Evolutionary conservation across 2,888 invertebrate genomes (phyloP).

Genomic region (Papilio protenor): DNA sequence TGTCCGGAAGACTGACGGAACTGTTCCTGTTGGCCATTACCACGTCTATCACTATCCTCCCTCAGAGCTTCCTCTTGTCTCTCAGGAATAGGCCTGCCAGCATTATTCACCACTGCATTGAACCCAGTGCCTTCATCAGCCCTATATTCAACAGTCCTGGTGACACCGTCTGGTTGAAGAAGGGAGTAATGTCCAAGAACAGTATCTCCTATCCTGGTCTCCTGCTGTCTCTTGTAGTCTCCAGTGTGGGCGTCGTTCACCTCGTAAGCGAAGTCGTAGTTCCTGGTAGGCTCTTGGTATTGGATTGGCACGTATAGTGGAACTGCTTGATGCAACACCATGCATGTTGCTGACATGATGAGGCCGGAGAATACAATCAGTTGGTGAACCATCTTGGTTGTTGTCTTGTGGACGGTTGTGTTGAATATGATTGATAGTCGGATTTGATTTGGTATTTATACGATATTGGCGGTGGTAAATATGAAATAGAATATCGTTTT

Average conservation of each 20-base stretch:
- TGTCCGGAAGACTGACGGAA: conserved; percentile 18
- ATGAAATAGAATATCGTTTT: neutral
- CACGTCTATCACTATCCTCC: conserved; percentile 7
- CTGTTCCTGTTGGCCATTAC: conserved; percentile 19
- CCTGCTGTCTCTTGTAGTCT: conserved; percentile 82
- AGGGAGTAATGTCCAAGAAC: conserved; percentile 83
- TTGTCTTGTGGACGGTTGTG: conserved; percentile 4
- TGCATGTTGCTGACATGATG: conserved; percentile 68
- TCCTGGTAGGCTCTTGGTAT: conserved; percentile 49
- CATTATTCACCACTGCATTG: conserved; percentile 79
- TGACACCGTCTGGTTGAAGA: conserved; percentile 81
- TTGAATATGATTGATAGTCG: neutral
- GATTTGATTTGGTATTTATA: conserved; percentile 19
- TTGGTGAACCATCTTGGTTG: conserved; percentile 32
- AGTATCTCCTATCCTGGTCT: conserved; percentile 77
- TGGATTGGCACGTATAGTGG: conserved; percentile 50
- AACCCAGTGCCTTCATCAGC: conserved; percentile 83
- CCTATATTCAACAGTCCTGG: conserved; percentile 82
- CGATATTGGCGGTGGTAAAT: neutral
- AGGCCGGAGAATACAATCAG: conserved; percentile 54
- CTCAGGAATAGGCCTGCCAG: conserved; percentile 7
- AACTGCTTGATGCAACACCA: conserved; percentile 63
- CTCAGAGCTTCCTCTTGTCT: conserved; percentile 7
- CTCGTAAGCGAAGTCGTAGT: conserved; percentile 82
- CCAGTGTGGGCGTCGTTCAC: conserved; percentile 83